A percentile compares a stretch with the other conserved stretches of the same genome.
Conservation (phyloP, 1,140 invertebrate species). For the Venustaconcha ellipsiformis region DNA sequence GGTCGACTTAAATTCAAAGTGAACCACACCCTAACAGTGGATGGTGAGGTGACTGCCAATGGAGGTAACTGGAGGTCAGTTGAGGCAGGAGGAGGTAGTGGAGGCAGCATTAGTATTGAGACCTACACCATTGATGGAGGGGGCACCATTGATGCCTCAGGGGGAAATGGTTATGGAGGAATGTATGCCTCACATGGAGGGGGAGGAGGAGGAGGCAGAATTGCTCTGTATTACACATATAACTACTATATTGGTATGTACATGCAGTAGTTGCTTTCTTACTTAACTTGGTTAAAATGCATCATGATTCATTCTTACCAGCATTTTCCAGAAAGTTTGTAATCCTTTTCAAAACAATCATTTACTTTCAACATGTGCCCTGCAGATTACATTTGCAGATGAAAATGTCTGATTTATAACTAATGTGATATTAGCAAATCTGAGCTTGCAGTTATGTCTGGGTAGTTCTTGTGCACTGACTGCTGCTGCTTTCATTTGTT, state of each 20-base stretch:
- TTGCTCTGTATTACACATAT: slow-evolving; percentile 54
- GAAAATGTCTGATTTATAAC: too few species aligned
- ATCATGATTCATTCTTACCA: too few species aligned
- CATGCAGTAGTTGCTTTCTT: too few species aligned
- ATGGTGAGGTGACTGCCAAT: slow-evolving; percentile 41
- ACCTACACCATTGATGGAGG: slow-evolving; percentile 50
- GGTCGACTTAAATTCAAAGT: slow-evolving; percentile 44
- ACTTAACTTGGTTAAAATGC: too few species aligned
- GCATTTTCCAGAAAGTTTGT: too few species aligned
- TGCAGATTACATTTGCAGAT: too few species aligned
- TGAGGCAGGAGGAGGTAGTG: slow-evolving; percentile 51
- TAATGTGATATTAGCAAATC: too few species aligned
- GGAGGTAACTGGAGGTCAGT: slow-evolving; percentile 50
- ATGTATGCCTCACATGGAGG: slow-evolving; percentile 38
- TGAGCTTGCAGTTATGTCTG: too few species aligned
- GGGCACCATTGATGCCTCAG: slow-evolving; percentile 44
- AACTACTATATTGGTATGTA: slow-evolving; percentile 57
- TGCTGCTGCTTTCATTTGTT: too few species aligned
- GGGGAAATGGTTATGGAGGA: slow-evolving; percentile 47
- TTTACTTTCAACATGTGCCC: too few species aligned
- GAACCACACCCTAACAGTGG: slow-evolving; percentile 43
- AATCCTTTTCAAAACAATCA: too few species aligned
- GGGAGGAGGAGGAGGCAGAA: slow-evolving; percentile 52
- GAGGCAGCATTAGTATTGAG: slow-evolving; percentile 46
- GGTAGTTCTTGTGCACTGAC: too few species aligned